phyloP scores from a whole-genome alignment of 2,797 vertebrate species.

The Geotria australis region DNA sequence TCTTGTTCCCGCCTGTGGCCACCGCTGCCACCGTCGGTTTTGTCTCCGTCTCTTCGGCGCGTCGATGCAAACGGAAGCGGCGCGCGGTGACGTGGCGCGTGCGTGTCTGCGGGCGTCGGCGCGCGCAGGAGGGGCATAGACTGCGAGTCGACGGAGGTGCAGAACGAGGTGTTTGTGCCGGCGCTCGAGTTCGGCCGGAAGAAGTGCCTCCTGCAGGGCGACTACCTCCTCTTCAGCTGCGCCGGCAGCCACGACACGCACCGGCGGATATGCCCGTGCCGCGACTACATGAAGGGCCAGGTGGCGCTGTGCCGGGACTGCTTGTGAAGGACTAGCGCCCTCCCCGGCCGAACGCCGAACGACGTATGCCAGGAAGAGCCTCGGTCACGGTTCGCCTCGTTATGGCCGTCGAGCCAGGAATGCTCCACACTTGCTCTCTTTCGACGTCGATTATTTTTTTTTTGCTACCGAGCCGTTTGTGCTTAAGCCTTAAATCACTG shows the following conservation, averaged over 20 bases:
- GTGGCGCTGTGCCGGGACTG: constrained; percentile 81
- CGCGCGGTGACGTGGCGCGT: too few species aligned
- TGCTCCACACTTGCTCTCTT: too few species aligned
- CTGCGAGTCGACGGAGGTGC: constrained; percentile 52
- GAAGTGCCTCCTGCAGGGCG: constrained; percentile 74
- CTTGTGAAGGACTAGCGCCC: constrained; percentile 10
- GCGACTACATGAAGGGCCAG: constrained; percentile 96
- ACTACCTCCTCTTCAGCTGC: constrained; percentile 88
- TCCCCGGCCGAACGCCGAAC: constrained; percentile 18
- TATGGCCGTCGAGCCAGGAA: too few species aligned
- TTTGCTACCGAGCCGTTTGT: too few species aligned
- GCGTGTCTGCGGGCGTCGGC: neutral
- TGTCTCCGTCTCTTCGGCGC: too few species aligned
- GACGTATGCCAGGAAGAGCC: constrained; percentile 70
- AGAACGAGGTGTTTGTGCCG: constrained; percentile 51
- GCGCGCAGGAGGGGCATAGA: constrained; percentile 33
- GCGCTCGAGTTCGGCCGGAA: constrained; percentile 34
- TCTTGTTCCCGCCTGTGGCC: too few species aligned
- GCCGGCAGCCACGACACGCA: constrained; percentile 46
- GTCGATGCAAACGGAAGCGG: too few species aligned
- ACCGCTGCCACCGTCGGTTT: too few species aligned
- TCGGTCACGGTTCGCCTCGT: constrained; percentile 28
- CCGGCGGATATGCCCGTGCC: constrained; percentile 66
- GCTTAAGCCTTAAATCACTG: too few species aligned
- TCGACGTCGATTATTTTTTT: too few species aligned